phyloP scores from a whole-genome alignment of 2,888 invertebrate species.

The Bursaphelenchus okinawaensis region DNA sequence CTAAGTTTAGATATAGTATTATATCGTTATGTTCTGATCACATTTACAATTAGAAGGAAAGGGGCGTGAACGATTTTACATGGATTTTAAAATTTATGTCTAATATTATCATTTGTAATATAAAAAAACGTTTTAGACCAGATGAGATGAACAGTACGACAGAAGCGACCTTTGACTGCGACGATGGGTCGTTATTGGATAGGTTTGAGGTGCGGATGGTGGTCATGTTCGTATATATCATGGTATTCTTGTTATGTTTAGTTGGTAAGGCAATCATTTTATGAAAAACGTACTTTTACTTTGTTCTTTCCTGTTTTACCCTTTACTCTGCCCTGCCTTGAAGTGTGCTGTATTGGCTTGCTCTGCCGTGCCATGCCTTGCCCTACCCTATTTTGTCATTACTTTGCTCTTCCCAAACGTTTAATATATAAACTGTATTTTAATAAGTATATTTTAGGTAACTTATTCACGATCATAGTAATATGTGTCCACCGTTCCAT shows the following conservation, averaged over 20 bases:
- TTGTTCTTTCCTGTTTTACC: no score
- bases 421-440: background rate
- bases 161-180: conserved; percentile 14
- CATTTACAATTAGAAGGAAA: no score
- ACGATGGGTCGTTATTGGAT: conserved; percentile 38
- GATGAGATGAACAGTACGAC: background rate
- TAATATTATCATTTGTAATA: no score
- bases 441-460: conserved; percentile 68
- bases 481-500: conserved; percentile 75
- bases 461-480: conserved; percentile 78
- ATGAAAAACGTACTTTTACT: no score
- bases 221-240: conserved; percentile 37
- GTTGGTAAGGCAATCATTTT: conserved; percentile 28
- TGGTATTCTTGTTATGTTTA: conserved; percentile 42
- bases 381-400: background rate
- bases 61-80: no score
- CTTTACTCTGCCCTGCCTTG: no score
- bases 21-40: no score
- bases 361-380: no score
- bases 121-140: no score
- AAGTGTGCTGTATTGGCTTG: no score
- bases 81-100: no score
- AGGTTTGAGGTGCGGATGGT: conserved; percentile 33
- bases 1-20: no score
- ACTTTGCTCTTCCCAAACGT: background rate